These are phyloP conservation scores for Diarsia brunnea DNA, from an alignment of 2,888 invertebrate species.

Conservation along the genomic window DNA sequence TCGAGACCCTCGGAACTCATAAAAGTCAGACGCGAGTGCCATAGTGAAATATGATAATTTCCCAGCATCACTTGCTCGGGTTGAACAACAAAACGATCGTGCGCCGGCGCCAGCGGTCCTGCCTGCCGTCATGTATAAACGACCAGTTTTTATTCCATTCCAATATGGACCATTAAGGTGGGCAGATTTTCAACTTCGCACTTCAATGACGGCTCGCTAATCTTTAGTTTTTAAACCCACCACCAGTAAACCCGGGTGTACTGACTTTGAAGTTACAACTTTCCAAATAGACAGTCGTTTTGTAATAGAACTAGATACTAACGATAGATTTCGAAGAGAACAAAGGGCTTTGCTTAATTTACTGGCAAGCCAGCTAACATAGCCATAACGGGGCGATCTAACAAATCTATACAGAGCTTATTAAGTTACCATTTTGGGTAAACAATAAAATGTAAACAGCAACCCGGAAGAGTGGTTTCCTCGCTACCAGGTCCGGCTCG, in stretches of 20 bases:
- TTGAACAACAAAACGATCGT: constrained; percentile 74
- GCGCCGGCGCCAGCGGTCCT: constrained; percentile 85
- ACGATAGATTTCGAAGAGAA: constrained; percentile 58
- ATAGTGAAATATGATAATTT: constrained; percentile 87
- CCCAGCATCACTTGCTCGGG: constrained; percentile 74
- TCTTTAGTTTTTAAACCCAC: constrained; percentile 55
- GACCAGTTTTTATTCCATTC: constrained; percentile 84
- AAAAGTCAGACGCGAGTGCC: constrained; percentile 82
- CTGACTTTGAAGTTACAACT: constrained; percentile 54
- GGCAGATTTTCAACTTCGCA: constrained; percentile 79
- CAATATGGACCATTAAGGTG: constrained; percentile 83
- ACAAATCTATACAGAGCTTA: constrained; percentile 68
- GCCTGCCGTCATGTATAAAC: constrained; percentile 77
- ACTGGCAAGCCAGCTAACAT: constrained; percentile 41
- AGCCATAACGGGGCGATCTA: constrained; percentile 54
- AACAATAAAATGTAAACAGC: constrained; percentile 69
- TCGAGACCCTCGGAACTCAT: constrained; percentile 73
- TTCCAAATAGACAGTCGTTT: constrained; percentile 60
- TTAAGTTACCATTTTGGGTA: constrained; percentile 78
- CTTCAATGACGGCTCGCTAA: constrained; percentile 66
- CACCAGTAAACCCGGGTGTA: constrained; percentile 42
- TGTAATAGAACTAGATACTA: constrained; percentile 61
- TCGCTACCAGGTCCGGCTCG: constrained; percentile 70
- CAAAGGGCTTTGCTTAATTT: constrained; percentile 69
- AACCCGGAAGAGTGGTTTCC: constrained; percentile 79